Conservation (phyloP, 2,797 vertebrate species). For the Amblyopsis hoosieri region DNA sequence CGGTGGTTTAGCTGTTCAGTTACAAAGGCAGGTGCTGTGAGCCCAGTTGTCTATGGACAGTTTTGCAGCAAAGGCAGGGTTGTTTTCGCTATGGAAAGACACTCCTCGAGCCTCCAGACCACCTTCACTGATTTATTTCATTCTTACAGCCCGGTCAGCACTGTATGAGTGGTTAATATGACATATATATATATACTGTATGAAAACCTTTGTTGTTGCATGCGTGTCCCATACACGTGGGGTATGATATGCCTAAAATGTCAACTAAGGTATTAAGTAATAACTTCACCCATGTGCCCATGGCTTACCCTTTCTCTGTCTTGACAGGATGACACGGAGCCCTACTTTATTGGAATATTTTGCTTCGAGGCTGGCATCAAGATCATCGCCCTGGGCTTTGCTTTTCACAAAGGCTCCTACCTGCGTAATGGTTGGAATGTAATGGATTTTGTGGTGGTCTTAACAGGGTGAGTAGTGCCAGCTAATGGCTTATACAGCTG, state of each 20-base stretch:
- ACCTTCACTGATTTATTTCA: constrained; percentile 31
- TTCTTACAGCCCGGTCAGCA: too few relatives aligned
- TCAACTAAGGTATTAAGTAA: not conserved
- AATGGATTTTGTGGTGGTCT: constrained; percentile 97
- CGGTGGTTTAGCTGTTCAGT: constrained; percentile 38
- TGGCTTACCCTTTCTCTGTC: constrained; percentile 18
- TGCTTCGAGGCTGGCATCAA: constrained; percentile 98
- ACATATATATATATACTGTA: too few relatives aligned
- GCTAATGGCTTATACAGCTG: constrained; percentile 58
- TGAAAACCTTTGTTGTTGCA: too few relatives aligned
- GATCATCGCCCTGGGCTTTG: constrained; percentile 94
- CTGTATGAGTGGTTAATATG: too few relatives aligned
- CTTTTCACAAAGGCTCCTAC: constrained; percentile 96
- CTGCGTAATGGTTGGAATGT: constrained; percentile 95
- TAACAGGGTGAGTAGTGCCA: constrained; percentile 87
- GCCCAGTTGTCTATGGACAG: constrained; percentile 31
- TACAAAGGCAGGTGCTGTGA: constrained; percentile 35
- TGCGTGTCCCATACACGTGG: not conserved
- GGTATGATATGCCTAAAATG: not conserved
- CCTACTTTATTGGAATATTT: constrained; percentile 98
- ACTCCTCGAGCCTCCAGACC: constrained; percentile 28
- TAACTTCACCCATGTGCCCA: not conserved
- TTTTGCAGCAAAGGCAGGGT: constrained; percentile 8
- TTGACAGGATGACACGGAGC: constrained; percentile 92
- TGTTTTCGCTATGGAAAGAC: constrained; percentile 43